Percentiles rank a stretch among this genome's conserved stretches.
These are phyloP conservation scores for Chloromyia formosa DNA, from an alignment of 2,888 invertebrate genomes.

Conservation along the genomic window DNA sequence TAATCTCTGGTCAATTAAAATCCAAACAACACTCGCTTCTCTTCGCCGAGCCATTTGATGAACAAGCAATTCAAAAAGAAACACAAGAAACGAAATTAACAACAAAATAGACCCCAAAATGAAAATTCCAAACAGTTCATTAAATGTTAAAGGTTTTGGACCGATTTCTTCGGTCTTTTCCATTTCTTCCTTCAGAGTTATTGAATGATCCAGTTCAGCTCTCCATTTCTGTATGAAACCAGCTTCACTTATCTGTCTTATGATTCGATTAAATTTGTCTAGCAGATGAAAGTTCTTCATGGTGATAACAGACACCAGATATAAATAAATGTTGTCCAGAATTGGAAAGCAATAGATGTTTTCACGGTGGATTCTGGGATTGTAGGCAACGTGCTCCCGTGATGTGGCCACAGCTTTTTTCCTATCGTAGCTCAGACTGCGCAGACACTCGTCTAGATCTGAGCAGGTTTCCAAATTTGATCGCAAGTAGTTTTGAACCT, in stretches of 20 bases:
- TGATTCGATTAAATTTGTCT: slow-evolving; percentile 59
- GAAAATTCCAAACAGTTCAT: slow-evolving; percentile 57
- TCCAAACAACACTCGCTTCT: slow-evolving; percentile 15
- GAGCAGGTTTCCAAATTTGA: slow-evolving; percentile 58
- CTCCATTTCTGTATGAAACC: slow-evolving; percentile 63
- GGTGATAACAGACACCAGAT: slow-evolving; percentile 59
- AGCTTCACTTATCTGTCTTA: slow-evolving; percentile 60
- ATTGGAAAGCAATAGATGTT: slow-evolving; percentile 60
- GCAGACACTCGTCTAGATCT: slow-evolving; percentile 60
- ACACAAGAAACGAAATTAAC: slow-evolving; percentile 50
- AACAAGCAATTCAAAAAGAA: slow-evolving; percentile 53
- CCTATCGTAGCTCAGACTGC: slow-evolving; percentile 54
- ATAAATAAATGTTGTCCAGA: slow-evolving; percentile 60
- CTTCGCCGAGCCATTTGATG: slow-evolving; percentile 49
- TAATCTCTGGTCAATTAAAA: slow-evolving; percentile 4
- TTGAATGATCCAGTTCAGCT: slow-evolving; percentile 57
- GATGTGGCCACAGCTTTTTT: slow-evolving; percentile 59
- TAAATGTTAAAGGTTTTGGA: slow-evolving; percentile 52
- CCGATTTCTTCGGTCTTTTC: neutral
- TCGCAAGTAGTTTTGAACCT: slow-evolving; percentile 60
- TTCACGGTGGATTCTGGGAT: slow-evolving; percentile 58
- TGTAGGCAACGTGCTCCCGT: slow-evolving; percentile 59
- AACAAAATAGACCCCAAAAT: slow-evolving; percentile 52
- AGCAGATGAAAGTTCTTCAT: slow-evolving; percentile 60
- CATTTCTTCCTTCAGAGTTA: slow-evolving; percentile 53